These are phyloP conservation scores for Myxocyprinus asiaticus DNA, from an alignment of 2,113 vertebrate genomes.

Conservation along the genomic window DNA sequence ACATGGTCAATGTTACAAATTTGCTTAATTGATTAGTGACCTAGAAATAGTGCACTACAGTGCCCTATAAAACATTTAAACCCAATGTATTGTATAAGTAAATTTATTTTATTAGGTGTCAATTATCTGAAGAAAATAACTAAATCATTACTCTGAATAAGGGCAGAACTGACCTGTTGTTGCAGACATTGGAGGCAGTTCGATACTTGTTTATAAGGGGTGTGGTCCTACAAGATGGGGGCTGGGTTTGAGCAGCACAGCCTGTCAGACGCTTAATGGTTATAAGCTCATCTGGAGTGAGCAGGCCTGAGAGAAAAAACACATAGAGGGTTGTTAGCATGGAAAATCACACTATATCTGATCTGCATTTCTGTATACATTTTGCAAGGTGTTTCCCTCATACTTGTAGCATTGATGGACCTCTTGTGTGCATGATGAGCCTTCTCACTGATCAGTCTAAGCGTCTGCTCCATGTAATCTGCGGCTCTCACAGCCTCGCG, in stretches of 20 bases:
- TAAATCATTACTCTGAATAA: background rate
- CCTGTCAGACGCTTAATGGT: constrained; percentile 73
- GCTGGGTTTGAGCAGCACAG: constrained; percentile 70
- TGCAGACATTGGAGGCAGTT: constrained; percentile 82
- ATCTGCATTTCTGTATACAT: background rate
- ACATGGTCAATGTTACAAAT: no score
- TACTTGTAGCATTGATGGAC: constrained; percentile 85
- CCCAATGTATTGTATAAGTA: no score
- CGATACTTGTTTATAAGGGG: constrained; percentile 64
- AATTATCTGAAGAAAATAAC: no score
- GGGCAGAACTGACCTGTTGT: constrained; percentile 78
- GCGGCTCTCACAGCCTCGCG: constrained; percentile 75
- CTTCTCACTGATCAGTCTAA: constrained; percentile 79
- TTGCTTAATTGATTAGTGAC: no score
- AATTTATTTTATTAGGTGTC: no score
- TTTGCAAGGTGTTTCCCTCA: background rate
- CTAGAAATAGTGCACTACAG: no score
- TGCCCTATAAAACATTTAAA: no score
- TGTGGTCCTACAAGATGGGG: constrained; percentile 62
- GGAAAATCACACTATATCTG: background rate
- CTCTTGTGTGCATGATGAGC: constrained; percentile 66
- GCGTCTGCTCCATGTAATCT: constrained; percentile 81
- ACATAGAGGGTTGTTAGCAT: background rate
- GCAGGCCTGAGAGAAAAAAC: constrained; percentile 71
- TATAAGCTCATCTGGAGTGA: constrained; percentile 71